These are phyloP conservation scores for Harpalus rubripes DNA, from an alignment of 2,888 invertebrate genomes.

Conservation along the genomic window DNA sequence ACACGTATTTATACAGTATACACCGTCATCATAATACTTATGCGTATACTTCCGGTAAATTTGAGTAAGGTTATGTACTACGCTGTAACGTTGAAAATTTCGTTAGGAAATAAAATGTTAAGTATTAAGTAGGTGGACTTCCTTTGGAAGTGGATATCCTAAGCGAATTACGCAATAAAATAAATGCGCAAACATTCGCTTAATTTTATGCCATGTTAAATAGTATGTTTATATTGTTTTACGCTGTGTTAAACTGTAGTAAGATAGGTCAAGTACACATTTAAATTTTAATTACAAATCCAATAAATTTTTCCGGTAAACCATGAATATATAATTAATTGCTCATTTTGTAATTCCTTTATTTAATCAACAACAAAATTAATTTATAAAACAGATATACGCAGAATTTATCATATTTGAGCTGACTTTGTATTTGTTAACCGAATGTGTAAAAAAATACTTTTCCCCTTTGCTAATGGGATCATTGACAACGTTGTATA, in stretches of 20 bases:
- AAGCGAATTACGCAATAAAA: not conserved
- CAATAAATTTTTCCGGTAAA: not conserved
- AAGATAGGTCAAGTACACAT: constrained; percentile 21
- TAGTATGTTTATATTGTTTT: not conserved
- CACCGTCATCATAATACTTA: too few relatives aligned
- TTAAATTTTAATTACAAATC: not conserved
- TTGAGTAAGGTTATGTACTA: too few relatives aligned
- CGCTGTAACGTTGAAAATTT: not conserved
- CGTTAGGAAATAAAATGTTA: constrained; percentile 12
- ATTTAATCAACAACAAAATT: not conserved
- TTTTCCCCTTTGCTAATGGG: too few relatives aligned
- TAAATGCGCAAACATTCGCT: not conserved
- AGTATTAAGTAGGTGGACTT: constrained; percentile 8
- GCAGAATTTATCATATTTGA: not conserved
- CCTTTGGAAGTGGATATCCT: constrained; percentile 25
- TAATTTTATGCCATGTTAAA: not conserved
- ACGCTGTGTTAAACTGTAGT: constrained; percentile 23
- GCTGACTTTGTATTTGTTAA: not conserved
- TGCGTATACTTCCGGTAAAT: too few relatives aligned
- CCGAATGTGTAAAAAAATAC: too few relatives aligned
- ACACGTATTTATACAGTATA: too few relatives aligned
- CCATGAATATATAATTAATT: constrained; percentile 6
- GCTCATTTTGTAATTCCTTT: not conserved
- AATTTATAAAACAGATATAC: not conserved
- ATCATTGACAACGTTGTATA: too few relatives aligned